Evolutionary conservation across 1,140 invertebrate genomes (phyloP), one percentile per base, ranked within the genome.

Genomic region (Drosophila azteca): DNA sequence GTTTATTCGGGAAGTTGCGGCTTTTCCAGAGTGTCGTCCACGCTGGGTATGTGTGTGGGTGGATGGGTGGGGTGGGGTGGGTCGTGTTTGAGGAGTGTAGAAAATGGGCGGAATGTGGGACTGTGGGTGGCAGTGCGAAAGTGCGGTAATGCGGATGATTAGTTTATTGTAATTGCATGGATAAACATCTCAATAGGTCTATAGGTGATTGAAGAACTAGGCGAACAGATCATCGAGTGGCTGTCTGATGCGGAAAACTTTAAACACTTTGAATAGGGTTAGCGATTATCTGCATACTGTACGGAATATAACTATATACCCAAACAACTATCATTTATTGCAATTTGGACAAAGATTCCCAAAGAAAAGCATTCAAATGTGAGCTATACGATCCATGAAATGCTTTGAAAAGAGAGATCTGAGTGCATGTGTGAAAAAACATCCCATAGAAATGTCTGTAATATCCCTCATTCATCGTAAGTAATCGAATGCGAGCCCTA

Each of bases 71-170:
- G 6, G 50, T 17, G 44, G 8, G 43, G 3, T 7, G 22, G 1
- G 46, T 6, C 41, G 0, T 20, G 17, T 0, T 20, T 20, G 6
- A 0, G 57, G 22, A 31, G 45, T 45, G 22, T 39, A 43, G 29
- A 43, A 15, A 7, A 9, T 55, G 49, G 39, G 45, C 43, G 68
- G 67, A 50, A 54, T 63, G 51, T 72, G 58, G 45, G 17, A 20
- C 0, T 26, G 58, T 39, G 24, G 22, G 31, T 13, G 20, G 68
- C 43, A 17, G 49, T 61, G 67, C 31, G 31, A 50, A 50, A 20
- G 51, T 62, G 70, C 67, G 58, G 22, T 53, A 44, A 63, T 31
- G 69, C 70, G 46, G 6, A 46, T 73, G 60, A 73, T 73, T 54
- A 63, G 59, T 55, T 73, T 49, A 64, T 29, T 51, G 59, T 51